Percentiles rank a stretch among this genome's conserved stretches.
Conservation (phyloP, 2,888 invertebrate species). For the Gerosis bhagava region DNA sequence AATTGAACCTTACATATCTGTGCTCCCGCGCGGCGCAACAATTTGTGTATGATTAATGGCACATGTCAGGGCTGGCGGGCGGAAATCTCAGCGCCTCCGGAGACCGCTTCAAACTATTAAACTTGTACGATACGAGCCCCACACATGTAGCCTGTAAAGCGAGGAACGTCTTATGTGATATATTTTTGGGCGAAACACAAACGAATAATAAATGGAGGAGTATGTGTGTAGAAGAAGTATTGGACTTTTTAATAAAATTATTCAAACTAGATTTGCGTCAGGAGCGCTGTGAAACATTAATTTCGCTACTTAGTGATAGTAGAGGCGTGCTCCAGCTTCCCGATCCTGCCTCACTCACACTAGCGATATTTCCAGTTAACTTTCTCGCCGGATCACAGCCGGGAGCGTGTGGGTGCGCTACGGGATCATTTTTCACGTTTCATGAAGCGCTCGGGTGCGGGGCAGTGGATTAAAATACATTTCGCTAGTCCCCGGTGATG, state of each 20-base stretch:
- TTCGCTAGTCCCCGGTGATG: slow-evolving; percentile 72
- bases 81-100: slow-evolving; percentile 49
- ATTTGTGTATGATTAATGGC: slow-evolving; percentile 67
- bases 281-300: slow-evolving; percentile 29
- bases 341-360: slow-evolving; percentile 35
- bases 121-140: slow-evolving; percentile 33
- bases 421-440: slow-evolving; percentile 79
- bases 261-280: too few relatives aligned
- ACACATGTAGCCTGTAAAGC: too few relatives aligned
- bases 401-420: slow-evolving; percentile 42
- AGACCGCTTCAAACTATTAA: slow-evolving; percentile 55
- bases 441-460: slow-evolving; percentile 73
- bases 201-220: too few relatives aligned
- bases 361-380: slow-evolving; percentile 27
- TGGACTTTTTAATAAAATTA: too few relatives aligned
- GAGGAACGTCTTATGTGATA: too few relatives aligned
- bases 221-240: too few relatives aligned
- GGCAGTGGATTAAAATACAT: slow-evolving; percentile 81
- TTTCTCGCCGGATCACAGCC: slow-evolving; percentile 20
- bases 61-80: slow-evolving; percentile 20
- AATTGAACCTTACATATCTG: slow-evolving; percentile 57
- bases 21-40: slow-evolving; percentile 39
- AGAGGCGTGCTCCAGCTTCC: slow-evolving; percentile 34
- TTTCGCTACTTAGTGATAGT: slow-evolving; percentile 35
- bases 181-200: too few relatives aligned